A percentile compares a stretch with the other conserved stretches of the same genome.
Conservation (phyloP, 2,113 vertebrate species). For the Chunga burmeisteri region DNA sequence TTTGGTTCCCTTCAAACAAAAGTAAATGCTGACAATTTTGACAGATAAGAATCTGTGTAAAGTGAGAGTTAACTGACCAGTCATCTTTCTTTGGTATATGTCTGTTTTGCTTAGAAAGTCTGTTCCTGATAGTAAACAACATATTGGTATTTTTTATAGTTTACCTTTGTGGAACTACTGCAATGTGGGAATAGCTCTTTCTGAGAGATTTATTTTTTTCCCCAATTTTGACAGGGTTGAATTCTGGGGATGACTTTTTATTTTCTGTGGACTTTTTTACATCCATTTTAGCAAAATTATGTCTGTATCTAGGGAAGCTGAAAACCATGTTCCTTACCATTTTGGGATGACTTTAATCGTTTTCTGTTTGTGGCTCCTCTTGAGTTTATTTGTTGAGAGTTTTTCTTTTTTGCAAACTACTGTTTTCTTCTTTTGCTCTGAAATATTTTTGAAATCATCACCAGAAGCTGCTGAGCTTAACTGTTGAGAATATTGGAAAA, state of each 20-base stretch:
- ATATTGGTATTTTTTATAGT: background rate
- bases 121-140: background rate
- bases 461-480: slow-evolving; percentile 10
- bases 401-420: slow-evolving; percentile 39
- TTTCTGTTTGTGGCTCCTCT: slow-evolving; percentile 60
- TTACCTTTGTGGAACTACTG: background rate
- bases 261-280: background rate
- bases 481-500: slow-evolving; percentile 45
- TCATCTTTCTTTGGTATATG: background rate
- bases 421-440: slow-evolving; percentile 47
- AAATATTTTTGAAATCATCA: slow-evolving; percentile 1
- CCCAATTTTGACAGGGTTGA: background rate
- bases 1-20: background rate
- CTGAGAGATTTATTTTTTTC: background rate
- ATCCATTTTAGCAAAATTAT: background rate
- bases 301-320: background rate
- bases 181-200: background rate
- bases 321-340: slow-evolving; percentile 57
- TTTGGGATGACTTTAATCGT: slow-evolving; percentile 49
- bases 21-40: background rate
- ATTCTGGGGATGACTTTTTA: background rate
- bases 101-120: background rate
- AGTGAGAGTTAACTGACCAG: background rate
- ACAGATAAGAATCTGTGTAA: background rate
- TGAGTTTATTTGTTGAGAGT: slow-evolving; percentile 16